Percentiles rank a stretch among this genome's conserved stretches.
Conservation (phyloP, 2,888 invertebrate species). For the Eupithecia insigniata region DNA sequence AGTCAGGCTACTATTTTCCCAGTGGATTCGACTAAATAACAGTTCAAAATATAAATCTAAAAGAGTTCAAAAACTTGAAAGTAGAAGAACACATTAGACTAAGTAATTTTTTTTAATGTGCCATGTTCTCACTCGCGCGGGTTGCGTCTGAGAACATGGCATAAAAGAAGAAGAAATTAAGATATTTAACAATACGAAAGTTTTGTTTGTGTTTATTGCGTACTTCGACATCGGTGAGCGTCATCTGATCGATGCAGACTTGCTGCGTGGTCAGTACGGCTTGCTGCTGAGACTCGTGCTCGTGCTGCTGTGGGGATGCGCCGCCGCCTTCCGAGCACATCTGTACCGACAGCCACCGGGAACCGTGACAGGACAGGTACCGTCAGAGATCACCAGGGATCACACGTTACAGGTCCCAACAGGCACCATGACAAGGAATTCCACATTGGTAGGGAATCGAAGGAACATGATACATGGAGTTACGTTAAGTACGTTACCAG, state of each 20-base stretch:
- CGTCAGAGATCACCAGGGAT: not conserved
- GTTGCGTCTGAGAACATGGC: too few relatives aligned
- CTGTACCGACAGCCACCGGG: not conserved
- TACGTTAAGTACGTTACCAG: conserved; percentile 57
- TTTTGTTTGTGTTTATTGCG: too few relatives aligned
- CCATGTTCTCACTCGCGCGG: too few relatives aligned
- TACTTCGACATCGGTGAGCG: conserved; percentile 89
- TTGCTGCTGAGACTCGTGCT: conserved; percentile 60
- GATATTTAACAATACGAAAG: too few relatives aligned
- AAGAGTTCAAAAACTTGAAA: too few relatives aligned
- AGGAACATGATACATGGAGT: conserved; percentile 1
- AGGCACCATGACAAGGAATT: not conserved
- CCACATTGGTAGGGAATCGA: not conserved
- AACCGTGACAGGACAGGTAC: not conserved
- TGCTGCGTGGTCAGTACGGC: conserved; percentile 86
- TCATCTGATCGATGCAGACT: conserved; percentile 92
- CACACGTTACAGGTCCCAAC: not conserved
- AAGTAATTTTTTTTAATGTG: too few relatives aligned
- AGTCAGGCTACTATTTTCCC: too few relatives aligned
- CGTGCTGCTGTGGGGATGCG: conserved; percentile 54
- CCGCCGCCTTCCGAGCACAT: conserved; percentile 66
- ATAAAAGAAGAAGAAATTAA: too few relatives aligned
- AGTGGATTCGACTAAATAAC: too few relatives aligned
- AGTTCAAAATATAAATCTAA: too few relatives aligned
- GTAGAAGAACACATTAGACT: too few relatives aligned